Evolutionary conservation across 2,113 vertebrate species (phyloP), one percentile per base, ranked within the genome.

Genomic region (Chaetodon auriga): DNA sequence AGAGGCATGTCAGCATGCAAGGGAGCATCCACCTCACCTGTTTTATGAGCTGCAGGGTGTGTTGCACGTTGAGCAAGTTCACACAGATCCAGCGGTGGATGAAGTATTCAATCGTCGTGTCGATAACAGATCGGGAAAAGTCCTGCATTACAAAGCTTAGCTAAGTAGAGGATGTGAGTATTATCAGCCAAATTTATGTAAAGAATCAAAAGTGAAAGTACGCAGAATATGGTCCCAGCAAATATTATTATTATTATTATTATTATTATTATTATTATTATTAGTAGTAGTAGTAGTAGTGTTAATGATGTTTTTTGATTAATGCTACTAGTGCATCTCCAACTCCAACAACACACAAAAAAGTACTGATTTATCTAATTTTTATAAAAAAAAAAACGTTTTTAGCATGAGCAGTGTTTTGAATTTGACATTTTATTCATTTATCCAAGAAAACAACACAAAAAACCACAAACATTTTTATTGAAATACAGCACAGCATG

Each of bases 11-110:
- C 21, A 2, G 11, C 21, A 68, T 19, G 30, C 30, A 90, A 78
- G 75, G 19, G 13, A 25, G 54, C 2, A 81, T 51, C 9, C 45
- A 84, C 25, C 72, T 68, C 0, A 51, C 23, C 3, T 58, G n/a
- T 78, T 21, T 21, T 51, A 25, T 23, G 45, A 6, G 23, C 53
- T 25, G 46, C 66, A 65, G 86, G 84, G 74, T 2, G 25, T 68
- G 36, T 51, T 48, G 5, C n/a, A 11, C 43, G 61, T 41, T 21
- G 21, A 63, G 41, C 85, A 81, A 23, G 71, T 68, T 80, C 8
- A 7, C 35, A 60, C 82, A 60, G 23, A 78, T 73, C 62, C 55
- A 15, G 11, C 1, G n/a, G 5, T 23, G n/a, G 54, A 55, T 5
- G 21, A 5, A 12, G 51, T 2, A 9, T 13, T n/a, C 2, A 6